Evolutionary conservation across 2,797 vertebrate genomes (phyloP).

Genomic region (Platalea minor): DNA sequence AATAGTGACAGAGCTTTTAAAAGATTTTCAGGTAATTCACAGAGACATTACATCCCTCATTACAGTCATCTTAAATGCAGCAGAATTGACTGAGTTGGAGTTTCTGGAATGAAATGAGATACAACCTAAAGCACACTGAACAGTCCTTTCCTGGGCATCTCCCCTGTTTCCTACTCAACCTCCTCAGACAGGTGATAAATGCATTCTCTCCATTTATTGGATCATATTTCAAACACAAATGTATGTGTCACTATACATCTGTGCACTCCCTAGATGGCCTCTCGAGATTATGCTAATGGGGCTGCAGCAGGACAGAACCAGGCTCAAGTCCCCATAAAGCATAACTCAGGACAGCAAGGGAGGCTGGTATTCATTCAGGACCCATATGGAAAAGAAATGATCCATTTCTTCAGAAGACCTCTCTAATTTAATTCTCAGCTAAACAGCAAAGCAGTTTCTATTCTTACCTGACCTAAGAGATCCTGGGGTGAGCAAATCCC

Average conservation of each 20-base stretch:
- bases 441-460: not conserved
- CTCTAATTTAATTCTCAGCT: not conserved
- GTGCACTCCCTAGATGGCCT: not conserved
- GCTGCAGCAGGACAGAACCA: not conserved
- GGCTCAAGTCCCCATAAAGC: not conserved
- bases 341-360: not conserved
- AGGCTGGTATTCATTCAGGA: not conserved
- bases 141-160: not conserved
- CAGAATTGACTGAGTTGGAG: not conserved
- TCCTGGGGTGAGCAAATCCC: not conserved
- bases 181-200: conserved; percentile 23
- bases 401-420: not conserved
- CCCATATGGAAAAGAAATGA: not conserved
- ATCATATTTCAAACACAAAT: conserved; percentile 18
- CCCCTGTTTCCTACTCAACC: not conserved
- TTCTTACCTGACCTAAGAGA: not conserved
- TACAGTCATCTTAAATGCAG: conserved; percentile 2
- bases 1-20: conserved; percentile 17
- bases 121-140: not conserved
- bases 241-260: not conserved
- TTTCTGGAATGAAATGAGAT: not conserved
- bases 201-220: not conserved
- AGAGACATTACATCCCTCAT: conserved; percentile 21
- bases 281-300: not conserved
- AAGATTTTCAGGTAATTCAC: conserved; percentile 33